A percentile compares a stretch with the other conserved stretches of the same genome.
Conservation (phyloP, 2,888 invertebrate species). For the Acleris literana region DNA sequence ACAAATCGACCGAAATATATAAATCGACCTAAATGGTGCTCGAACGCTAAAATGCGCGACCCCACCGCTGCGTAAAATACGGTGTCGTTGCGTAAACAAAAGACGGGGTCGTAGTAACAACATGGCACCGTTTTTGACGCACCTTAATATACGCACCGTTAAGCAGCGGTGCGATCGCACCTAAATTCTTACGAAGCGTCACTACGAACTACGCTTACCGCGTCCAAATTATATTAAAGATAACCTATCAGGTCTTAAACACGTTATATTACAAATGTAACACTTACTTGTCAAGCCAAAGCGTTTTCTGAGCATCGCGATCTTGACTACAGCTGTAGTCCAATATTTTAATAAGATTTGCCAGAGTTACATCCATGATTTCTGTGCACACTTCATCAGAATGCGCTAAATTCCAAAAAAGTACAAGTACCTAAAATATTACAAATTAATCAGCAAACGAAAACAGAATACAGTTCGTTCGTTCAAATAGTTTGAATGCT, state of each 20-base stretch:
- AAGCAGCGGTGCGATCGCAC: no score
- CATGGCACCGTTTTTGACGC: no score
- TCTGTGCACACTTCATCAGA: constrained; percentile 98
- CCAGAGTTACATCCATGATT: constrained; percentile 97
- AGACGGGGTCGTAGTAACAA: no score
- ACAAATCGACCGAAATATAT: no score
- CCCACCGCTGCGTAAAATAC: no score
- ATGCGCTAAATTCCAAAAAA: constrained; percentile 98
- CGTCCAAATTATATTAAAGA: no score
- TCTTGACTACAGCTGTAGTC: constrained; percentile 99
- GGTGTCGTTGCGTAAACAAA: no score
- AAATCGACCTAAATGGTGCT: not conserved
- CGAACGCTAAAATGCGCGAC: no score
- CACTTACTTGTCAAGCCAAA: constrained; percentile 93
- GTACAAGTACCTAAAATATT: constrained; percentile 88
- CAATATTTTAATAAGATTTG: constrained; percentile 97
- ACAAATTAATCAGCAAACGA: constrained; percentile 2
- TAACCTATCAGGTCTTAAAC: no score
- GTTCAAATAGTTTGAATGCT: no score
- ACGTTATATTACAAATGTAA: not conserved
- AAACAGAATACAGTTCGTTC: not conserved
- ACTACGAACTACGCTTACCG: no score
- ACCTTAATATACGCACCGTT: no score
- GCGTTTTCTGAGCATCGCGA: constrained; percentile 96
- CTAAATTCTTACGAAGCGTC: not conserved